These are phyloP conservation scores for Eupithecia pulchellata DNA, from an alignment of 2,888 invertebrate species.

Conservation along the genomic window DNA sequence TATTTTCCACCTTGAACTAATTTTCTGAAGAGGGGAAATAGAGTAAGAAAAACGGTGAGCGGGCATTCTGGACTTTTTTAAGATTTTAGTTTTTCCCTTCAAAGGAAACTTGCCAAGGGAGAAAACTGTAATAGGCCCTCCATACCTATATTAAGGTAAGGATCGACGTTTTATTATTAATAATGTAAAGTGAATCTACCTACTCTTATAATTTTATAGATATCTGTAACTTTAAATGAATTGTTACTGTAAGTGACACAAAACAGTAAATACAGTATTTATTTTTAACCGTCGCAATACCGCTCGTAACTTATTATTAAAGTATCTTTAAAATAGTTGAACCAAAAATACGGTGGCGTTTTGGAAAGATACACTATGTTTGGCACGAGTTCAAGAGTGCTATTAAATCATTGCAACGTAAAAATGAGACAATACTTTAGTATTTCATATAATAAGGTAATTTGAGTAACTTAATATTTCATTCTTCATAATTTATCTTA, in stretches of 20 bases:
- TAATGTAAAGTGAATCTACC: no score
- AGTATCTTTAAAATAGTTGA: constrained; percentile 44
- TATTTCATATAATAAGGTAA: neutral
- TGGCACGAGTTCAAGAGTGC: constrained; percentile 44
- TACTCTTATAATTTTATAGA: no score
- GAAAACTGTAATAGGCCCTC: no score
- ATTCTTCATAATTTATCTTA: neutral
- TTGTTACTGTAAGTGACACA: neutral
- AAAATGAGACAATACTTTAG: constrained; percentile 33
- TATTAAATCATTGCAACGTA: constrained; percentile 42
- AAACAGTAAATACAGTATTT: constrained; percentile 32
- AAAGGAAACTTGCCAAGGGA: no score
- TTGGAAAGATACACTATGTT: constrained; percentile 43
- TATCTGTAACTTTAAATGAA: no score
- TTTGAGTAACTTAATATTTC: neutral
- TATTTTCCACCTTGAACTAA: no score
- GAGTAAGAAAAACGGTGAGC: no score
- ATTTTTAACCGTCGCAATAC: constrained; percentile 37
- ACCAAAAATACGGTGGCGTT: constrained; percentile 42
- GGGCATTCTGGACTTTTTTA: no score
- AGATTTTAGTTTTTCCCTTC: no score
- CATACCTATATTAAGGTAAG: no score
- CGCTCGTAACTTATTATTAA: constrained; percentile 40
- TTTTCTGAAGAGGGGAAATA: no score
- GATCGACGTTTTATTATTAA: no score